Evolutionary conservation across 2,888 invertebrate genomes (phyloP).

Genomic region (Acronicta psi): DNA sequence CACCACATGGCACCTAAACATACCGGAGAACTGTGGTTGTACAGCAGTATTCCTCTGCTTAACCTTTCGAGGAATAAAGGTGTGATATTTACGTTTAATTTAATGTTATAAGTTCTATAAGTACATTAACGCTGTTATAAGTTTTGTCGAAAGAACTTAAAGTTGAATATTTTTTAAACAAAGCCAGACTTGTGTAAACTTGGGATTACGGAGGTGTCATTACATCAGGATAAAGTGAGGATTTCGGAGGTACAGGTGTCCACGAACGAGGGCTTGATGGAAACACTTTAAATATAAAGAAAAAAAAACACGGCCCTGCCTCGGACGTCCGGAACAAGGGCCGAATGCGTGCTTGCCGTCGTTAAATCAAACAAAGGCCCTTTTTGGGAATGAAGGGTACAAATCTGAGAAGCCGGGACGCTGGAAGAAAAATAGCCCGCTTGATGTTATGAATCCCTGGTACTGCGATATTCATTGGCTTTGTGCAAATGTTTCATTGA

Average conservation of each 20-base stretch:
- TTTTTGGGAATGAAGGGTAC: slow-evolving; percentile 52
- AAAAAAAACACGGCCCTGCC: slow-evolving; percentile 22
- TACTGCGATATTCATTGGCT: slow-evolving; percentile 45
- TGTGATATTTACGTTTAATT: no score
- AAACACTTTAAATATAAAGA: slow-evolving; percentile 47
- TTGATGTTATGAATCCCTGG: slow-evolving; percentile 40
- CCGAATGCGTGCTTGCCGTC: slow-evolving; percentile 50
- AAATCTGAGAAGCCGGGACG: slow-evolving; percentile 39
- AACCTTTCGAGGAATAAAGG: no score
- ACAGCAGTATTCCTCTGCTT: no score
- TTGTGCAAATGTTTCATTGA: slow-evolving; percentile 47
- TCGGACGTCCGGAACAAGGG: slow-evolving; percentile 31
- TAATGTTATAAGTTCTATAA: no score
- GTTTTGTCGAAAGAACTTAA: background rate
- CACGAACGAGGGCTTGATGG: slow-evolving; percentile 30
- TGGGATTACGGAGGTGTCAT: slow-evolving; percentile 46
- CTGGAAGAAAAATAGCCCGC: slow-evolving; percentile 41
- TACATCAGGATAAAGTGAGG: slow-evolving; percentile 36
- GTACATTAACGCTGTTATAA: background rate
- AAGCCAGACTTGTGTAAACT: slow-evolving; percentile 49
- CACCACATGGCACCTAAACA: no score
- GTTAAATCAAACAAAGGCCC: slow-evolving; percentile 59
- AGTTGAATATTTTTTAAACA: slow-evolving; percentile 16
- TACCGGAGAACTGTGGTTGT: no score
- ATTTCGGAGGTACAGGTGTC: slow-evolving; percentile 53